phyloP scores from a whole-genome alignment of 2,888 invertebrate species.

The Callyntrura guangdongensis region DNA sequence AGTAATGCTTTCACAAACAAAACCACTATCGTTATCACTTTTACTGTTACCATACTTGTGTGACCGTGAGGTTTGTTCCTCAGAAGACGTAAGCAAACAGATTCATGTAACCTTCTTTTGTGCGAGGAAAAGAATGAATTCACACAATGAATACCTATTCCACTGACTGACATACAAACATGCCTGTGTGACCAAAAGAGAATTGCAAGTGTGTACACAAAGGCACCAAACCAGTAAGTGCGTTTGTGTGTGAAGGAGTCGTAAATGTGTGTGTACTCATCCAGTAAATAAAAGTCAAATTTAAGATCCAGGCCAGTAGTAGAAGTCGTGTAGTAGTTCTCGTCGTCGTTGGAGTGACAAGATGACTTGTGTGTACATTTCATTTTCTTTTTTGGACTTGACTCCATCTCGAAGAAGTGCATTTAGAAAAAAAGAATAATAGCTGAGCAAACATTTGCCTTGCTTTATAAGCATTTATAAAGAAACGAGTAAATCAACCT shows the following conservation, averaged over 20 bases:
- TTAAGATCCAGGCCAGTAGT: slow-evolving; percentile 55
- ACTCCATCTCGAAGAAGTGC: background rate
- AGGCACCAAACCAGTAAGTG: slow-evolving; percentile 11
- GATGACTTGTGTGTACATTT: slow-evolving; percentile 35
- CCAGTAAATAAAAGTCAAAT: slow-evolving; percentile 73
- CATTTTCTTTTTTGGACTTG: slow-evolving; percentile 27
- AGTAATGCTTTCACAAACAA: slow-evolving; percentile 52
- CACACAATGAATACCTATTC: slow-evolving; percentile 4
- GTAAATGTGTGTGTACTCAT: slow-evolving; percentile 43
- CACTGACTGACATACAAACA: background rate
- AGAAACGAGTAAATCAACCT: background rate
- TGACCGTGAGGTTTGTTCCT: background rate
- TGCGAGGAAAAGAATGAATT: background rate
- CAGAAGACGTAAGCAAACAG: slow-evolving; percentile 46
- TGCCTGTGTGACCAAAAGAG: background rate
- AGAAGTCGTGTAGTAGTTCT: background rate
- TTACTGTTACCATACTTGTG: background rate
- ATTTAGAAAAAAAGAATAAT: slow-evolving; percentile 28
- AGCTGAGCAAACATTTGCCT: slow-evolving; percentile 67
- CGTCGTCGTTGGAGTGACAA: background rate
- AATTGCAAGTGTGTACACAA: slow-evolving; percentile 8
- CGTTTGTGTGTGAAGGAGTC: slow-evolving; percentile 10
- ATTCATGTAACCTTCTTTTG: slow-evolving; percentile 34
- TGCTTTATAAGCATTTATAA: slow-evolving; percentile 34
- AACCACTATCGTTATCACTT: slow-evolving; percentile 31